Base-by-base conservation (phyloP, 2,113 vertebrate species). In the Eulemur rufifrons region DNA sequence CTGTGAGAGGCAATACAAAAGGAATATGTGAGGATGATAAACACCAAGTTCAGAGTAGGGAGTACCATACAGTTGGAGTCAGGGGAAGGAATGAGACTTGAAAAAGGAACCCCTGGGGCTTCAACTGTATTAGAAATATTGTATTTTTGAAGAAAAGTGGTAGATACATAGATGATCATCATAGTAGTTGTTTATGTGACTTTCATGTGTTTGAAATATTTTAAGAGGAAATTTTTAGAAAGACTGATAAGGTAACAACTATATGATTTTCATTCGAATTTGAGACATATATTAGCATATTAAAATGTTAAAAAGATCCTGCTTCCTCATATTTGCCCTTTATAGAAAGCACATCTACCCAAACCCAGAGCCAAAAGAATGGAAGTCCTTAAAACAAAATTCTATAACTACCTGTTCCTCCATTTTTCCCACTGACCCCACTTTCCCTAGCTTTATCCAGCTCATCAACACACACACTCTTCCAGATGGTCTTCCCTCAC, bases 351-450 rank as follows among this genome's bases (percentile, higher is more conserved):
- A 66, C 15, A 39, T 50, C 25, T 69, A 91, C 50, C 42, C 37
- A 95, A 89, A 97, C 47, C 47, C 32, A 89, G 37, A 93, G 34
- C 7, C 73, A 21, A 63, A 73, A 87, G 39, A 89, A 3, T 66
- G 68, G n/a, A 89, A 50, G 18, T 74, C 45, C 20, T 92, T 89
- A 50, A 82, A 71, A 42, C 5, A 86, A 82, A 87, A 90, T 83
- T 66, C 50, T 34, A 1, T 74, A 27, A 63, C n/a, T 37, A 85
- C 42, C 29, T 71, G 21, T 39, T 74, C 73, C 85, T 80, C 74
- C 18, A 9, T 52, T 64, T 47, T 52, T 92, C 52, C 39, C 39
- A 68, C 47, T 74, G 54, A 34, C 17, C 23, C n/a, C 50, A 71
- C 10, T 71, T 56, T 86, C 45, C 13, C 11, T 92, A 27, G 14